Evolutionary conservation across 2,797 vertebrate genomes (phyloP).

Genomic region (Aeoliscus strigatus): DNA sequence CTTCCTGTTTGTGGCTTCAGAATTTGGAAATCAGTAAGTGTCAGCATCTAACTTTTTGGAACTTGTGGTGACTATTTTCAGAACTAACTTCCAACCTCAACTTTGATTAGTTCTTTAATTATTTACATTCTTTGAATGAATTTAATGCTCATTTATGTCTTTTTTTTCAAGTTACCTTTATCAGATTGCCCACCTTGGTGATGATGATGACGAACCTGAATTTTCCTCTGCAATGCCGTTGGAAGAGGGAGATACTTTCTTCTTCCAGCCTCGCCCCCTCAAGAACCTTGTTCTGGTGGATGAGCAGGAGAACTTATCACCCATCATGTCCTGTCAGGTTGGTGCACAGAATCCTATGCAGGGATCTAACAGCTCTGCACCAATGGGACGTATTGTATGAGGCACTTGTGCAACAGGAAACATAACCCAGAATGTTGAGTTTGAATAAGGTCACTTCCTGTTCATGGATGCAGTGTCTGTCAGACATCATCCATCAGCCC

Average conservation of each 20-base stretch:
- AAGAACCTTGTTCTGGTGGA: constrained; percentile 97
- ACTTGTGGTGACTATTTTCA: too few relatives aligned
- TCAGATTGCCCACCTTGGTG: constrained; percentile 97
- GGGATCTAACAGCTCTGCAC: too few relatives aligned
- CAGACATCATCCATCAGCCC: too few relatives aligned
- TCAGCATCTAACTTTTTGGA: too few relatives aligned
- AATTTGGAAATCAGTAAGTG: constrained; percentile 98
- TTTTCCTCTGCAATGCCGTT: constrained; percentile 98
- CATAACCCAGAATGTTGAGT: too few relatives aligned
- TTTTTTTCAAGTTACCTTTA: constrained; percentile 85
- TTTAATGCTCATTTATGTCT: too few relatives aligned
- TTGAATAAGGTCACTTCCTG: too few relatives aligned
- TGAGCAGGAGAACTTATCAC: constrained; percentile 94
- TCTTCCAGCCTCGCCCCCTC: constrained; percentile 94
- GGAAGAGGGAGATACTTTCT: constrained; percentile 97
- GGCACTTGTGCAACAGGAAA: not conserved
- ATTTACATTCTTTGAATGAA: too few relatives aligned
- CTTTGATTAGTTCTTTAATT: too few relatives aligned
- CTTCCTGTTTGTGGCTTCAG: constrained; percentile 94
- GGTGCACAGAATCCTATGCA: not conserved
- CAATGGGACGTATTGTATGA: too few relatives aligned
- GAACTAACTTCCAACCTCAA: too few relatives aligned
- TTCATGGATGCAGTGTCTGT: too few relatives aligned
- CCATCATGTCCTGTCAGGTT: constrained; percentile 94
- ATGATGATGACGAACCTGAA: constrained; percentile 96